phyloP scores from a whole-genome alignment of 2,113 vertebrate species.

The Saccopteryx bilineata region DNA sequence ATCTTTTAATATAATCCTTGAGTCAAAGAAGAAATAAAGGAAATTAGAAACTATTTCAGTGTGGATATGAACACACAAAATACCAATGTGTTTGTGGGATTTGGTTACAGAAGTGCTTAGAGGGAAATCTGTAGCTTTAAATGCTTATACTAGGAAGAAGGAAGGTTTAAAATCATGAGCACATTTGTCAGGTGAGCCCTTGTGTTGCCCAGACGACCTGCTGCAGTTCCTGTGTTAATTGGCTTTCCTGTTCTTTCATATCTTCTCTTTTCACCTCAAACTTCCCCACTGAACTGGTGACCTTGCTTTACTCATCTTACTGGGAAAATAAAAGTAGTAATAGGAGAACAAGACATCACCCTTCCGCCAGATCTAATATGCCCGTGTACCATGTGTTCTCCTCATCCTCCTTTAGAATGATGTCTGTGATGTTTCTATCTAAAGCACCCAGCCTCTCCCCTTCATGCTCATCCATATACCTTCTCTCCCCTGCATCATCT shows the following conservation, averaged over 20 bases:
- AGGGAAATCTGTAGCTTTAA: not conserved
- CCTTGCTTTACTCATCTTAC: not conserved
- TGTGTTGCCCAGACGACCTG: not conserved
- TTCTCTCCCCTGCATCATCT: not conserved
- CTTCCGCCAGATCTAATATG: rapidly evolving
- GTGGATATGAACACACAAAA: not conserved
- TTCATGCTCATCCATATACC: not conserved
- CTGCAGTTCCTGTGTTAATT: not conserved
- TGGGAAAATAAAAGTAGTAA: not conserved
- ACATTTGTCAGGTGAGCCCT: not conserved
- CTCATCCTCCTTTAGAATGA: rapidly evolving
- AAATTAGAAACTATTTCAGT: not conserved
- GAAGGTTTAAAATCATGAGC: not conserved
- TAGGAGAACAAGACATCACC: not conserved
- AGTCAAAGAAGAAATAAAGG: conserved; percentile 12
- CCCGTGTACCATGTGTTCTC: rapidly evolving
- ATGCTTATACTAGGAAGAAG: not conserved
- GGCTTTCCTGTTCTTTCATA: not conserved
- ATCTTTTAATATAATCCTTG: conserved; percentile 55
- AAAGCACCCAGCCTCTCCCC: rapidly evolving
- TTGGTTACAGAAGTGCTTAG: not conserved
- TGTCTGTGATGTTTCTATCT: not conserved
- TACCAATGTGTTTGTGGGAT: not conserved
- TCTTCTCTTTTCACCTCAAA: not conserved
- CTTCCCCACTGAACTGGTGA: not conserved